Conservation (phyloP, 2,797 vertebrate species). For the Dryobates pubescens region DNA sequence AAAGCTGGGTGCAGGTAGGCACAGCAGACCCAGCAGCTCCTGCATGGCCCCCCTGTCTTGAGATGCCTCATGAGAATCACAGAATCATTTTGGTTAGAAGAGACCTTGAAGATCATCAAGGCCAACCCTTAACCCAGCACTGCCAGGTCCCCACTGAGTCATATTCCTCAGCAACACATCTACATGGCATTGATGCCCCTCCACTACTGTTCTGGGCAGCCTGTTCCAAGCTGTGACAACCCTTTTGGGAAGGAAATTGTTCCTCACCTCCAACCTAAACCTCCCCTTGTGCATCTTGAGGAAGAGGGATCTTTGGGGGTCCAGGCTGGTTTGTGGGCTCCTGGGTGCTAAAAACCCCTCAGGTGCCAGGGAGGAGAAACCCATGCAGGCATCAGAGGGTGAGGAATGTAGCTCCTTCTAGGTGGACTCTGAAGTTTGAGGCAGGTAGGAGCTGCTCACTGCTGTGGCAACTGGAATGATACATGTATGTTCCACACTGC, state of each 20-base stretch:
- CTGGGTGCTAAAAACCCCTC: neutral
- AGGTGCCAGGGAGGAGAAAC: neutral
- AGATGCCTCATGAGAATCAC: neutral
- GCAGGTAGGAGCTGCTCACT: neutral
- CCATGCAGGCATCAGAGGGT: neutral
- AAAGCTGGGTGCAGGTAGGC: neutral
- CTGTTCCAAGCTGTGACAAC: too few relatives aligned
- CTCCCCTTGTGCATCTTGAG: too few relatives aligned
- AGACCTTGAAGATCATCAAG: too few relatives aligned
- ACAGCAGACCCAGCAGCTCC: neutral
- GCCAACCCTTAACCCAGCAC: too few relatives aligned
- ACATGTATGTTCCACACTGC: accelerated
- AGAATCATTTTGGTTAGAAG: too few relatives aligned
- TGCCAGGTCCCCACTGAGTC: too few relatives aligned
- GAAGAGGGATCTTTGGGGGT: neutral
- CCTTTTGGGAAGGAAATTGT: too few relatives aligned
- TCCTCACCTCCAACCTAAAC: too few relatives aligned
- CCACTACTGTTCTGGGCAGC: too few relatives aligned
- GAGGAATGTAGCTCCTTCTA: neutral
- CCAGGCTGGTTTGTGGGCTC: neutral
- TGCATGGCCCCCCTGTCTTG: accelerated
- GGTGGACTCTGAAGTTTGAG: neutral
- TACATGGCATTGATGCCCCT: too few relatives aligned
- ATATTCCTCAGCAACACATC: too few relatives aligned
- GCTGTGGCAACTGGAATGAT: neutral